These are phyloP conservation scores for Cantharis nigra DNA, from an alignment of 2,888 invertebrate species.

Conservation along the genomic window DNA sequence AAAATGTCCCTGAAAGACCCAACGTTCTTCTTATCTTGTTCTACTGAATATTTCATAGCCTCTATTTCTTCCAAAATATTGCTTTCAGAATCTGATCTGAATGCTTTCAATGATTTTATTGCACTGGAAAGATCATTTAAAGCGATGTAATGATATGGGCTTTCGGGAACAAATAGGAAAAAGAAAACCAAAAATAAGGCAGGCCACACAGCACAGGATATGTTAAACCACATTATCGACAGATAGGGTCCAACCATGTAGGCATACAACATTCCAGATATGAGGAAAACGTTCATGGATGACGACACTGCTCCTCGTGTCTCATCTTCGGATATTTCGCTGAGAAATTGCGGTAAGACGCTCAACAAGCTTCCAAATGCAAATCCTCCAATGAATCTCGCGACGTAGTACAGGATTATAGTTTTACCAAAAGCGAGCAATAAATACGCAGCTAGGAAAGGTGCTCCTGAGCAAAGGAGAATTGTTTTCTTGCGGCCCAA, in stretches of 20 bases:
- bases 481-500: constrained; percentile 66
- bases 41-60: not conserved
- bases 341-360: not conserved
- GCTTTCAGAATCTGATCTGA: not conserved
- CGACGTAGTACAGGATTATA: not conserved
- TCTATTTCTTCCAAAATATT: not conserved
- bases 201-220: not conserved
- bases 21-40: not conserved
- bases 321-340: not conserved
- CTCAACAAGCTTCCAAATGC: not conserved
- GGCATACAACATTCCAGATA: not conserved
- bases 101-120: not conserved
- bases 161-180: not conserved
- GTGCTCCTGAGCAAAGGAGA: constrained; percentile 60
- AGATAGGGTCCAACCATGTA: not conserved
- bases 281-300: constrained; percentile 43
- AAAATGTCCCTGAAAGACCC: not conserved
- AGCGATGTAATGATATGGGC: not conserved
- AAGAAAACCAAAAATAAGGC: constrained; percentile 2
- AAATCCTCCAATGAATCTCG: not conserved
- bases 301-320: not conserved
- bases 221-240: not conserved
- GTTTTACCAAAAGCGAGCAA: not conserved
- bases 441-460: not conserved
- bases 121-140: not conserved